Evolutionary conservation across 2,797 vertebrate species (phyloP).

Genomic region (Lagorchestes hirsutus): DNA sequence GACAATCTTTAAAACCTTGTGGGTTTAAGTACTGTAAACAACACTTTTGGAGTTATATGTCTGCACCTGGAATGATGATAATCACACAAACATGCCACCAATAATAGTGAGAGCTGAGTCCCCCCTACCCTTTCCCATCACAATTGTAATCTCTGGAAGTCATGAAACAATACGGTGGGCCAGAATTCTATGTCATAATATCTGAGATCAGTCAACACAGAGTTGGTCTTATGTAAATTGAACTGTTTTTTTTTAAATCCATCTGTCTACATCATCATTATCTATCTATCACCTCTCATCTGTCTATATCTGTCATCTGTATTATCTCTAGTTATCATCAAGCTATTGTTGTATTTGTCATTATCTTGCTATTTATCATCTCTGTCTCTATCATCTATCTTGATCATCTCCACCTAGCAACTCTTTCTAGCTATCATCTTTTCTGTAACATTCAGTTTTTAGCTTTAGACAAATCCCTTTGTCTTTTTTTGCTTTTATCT

Average conservation of each 20-base stretch:
- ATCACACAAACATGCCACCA: not conserved
- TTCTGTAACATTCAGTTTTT: not conserved
- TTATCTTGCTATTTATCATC: not conserved
- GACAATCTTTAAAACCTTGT: not conserved
- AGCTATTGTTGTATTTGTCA: not conserved
- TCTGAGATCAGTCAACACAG: not conserved
- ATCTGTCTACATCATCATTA: not conserved
- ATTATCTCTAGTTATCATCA: not conserved
- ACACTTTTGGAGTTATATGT: not conserved
- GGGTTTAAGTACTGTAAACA: not conserved
- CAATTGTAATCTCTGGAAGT: not conserved
- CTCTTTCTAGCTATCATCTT: not conserved
- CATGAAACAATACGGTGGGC: not conserved
- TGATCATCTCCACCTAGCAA: not conserved
- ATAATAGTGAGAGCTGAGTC: not conserved
- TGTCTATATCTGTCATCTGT: not conserved
- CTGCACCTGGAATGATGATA: not conserved
- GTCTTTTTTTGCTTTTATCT: not conserved
- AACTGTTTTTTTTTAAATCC: not conserved
- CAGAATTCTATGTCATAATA: not conserved
- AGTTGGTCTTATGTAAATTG: not conserved
- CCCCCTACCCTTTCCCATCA: not conserved
- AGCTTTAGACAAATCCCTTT: not conserved
- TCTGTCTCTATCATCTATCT: not conserved
- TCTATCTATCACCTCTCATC: not conserved